phyloP scores from a whole-genome alignment of 2,797 vertebrate genomes.

The Rhinogobio ventralis region DNA sequence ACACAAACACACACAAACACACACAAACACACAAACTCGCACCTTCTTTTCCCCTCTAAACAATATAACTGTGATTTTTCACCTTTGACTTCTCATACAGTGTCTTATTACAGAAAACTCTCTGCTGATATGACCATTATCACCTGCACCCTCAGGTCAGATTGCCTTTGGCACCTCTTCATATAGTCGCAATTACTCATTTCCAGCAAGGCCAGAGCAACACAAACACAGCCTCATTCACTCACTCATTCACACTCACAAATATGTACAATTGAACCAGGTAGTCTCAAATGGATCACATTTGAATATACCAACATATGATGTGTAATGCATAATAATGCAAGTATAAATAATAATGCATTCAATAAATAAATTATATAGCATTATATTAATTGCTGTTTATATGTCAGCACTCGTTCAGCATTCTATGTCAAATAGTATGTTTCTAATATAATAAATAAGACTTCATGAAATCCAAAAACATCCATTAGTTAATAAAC shows the following conservation, averaged over 20 bases:
- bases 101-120: constrained; percentile 74
- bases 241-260: not conserved
- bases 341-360: no score
- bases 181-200: constrained; percentile 64
- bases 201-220: constrained; percentile 26
- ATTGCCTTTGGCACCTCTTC: constrained; percentile 74
- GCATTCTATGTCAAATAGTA: not conserved
- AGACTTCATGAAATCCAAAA: not conserved
- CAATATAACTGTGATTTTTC: constrained; percentile 81
- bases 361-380: no score
- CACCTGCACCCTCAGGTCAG: constrained; percentile 72
- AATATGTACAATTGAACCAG: not conserved
- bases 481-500: not conserved
- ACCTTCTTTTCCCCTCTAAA: constrained; percentile 59
- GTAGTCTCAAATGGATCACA: not conserved
- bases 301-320: no score
- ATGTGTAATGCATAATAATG: no score
- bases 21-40: constrained; percentile 33
- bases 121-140: constrained; percentile 77
- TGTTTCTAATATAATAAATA: not conserved
- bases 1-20: constrained; percentile 18
- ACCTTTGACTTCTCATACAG: constrained; percentile 78
- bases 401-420: not conserved
- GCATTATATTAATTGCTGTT: no score
- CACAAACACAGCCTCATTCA: constrained; percentile 9